Evolutionary conservation across 2,113 vertebrate species (phyloP).

Genomic region (Pseudopipra pipra): DNA sequence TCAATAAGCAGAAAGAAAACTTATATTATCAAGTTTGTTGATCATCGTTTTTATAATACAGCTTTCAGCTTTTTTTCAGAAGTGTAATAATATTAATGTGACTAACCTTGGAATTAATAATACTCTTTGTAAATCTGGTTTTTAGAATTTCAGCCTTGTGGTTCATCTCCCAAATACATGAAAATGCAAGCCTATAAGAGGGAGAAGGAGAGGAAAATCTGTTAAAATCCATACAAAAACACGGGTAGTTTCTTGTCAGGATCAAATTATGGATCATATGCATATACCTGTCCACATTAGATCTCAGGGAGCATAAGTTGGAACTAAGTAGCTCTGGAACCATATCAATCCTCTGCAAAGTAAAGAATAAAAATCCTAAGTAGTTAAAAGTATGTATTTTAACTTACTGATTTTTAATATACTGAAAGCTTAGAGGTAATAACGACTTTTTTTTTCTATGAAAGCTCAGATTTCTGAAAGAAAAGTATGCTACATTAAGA

Average conservation of each 20-base stretch:
- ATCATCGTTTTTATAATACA: not conserved
- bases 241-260: not conserved
- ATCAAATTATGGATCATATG: not conserved
- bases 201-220: not conserved
- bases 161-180: slow-evolving; percentile 97
- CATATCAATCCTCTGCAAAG: slow-evolving; percentile 96
- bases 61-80: not conserved
- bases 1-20: not conserved
- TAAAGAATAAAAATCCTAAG: slow-evolving; percentile 1
- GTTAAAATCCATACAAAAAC: not conserved
- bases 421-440: not conserved
- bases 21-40: not conserved
- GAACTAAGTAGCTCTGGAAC: slow-evolving; percentile 97
- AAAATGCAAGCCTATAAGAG: slow-evolving; percentile 87
- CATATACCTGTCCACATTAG: slow-evolving; percentile 89
- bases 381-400: not conserved
- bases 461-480: not conserved
- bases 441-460: not conserved
- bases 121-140: slow-evolving; percentile 92
- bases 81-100: not conserved
- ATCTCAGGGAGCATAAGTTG: slow-evolving; percentile 93
- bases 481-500: not conserved
- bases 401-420: not conserved
- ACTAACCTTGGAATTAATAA: slow-evolving; percentile 95
- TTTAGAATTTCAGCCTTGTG: slow-evolving; percentile 88